Evolutionary conservation across 2,797 vertebrate species (phyloP), one percentile per base, ranked within the genome.

Genomic region (Lithobates sylvaticus): DNA sequence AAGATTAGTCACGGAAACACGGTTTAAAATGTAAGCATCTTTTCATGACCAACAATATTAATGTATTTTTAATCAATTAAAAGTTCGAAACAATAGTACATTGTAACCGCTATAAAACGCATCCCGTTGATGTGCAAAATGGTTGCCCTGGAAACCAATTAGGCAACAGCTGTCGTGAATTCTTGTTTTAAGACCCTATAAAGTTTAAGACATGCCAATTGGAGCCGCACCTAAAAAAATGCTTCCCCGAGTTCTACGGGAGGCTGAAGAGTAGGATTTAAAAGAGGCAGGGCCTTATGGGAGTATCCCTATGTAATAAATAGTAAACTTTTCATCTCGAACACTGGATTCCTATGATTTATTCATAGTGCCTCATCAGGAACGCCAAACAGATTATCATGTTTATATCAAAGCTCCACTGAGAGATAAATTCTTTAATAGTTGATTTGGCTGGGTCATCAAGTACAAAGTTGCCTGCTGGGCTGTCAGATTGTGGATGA

Each of bases 351-450:
- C 93, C 89, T 95, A 96, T 96, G 94, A 96, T 96, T 97, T 96
- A 96, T 96, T 97, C 95, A 96, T 95, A 92, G 93, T 90, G 92
- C 93, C 94, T 96, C 92, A 90, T 91, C 93, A 95, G 95, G 94
- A 91, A 94, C 89, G 91, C 95, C 94, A 96, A 97, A 96, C 92
- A 96, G 95, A 97, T 96, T 95, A 96, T 93, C 94, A 95, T 95
- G 94, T 97, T 96, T 96, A 95, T 94, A 93, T 95, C 95, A 95
- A 94, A 90, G 90, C 91, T 96, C 94, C 94, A 95, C 95, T 94
- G 94, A 95, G 95, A 96, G 93, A 96, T 93, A 95, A 94, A 96
- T 95, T 95, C 95, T 95, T 39, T 39, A 96, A 95, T 95, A 94
- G 95, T 95, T 94, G 93, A 94, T 95, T 94, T 95, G 92, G 92